These are phyloP conservation scores for Geopemphigus sp. DNA, from an alignment of 1,140 invertebrate genomes.

Conservation along the genomic window DNA sequence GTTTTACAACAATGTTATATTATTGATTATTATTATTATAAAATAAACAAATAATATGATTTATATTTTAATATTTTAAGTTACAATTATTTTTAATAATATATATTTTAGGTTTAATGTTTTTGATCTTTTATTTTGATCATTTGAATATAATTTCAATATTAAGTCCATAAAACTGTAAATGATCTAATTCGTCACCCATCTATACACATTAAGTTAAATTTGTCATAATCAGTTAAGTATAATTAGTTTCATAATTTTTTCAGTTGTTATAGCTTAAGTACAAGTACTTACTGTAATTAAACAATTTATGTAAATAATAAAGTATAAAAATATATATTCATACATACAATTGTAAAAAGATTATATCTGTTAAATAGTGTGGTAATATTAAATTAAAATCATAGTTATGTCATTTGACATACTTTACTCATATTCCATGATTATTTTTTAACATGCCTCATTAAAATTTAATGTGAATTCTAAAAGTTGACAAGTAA, in stretches of 20 bases:
- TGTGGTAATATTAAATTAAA: neutral
- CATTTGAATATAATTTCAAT: neutral
- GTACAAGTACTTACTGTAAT: slow-evolving; percentile 4
- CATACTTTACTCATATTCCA: neutral
- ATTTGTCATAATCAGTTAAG: neutral
- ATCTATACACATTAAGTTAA: neutral
- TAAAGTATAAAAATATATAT: neutral
- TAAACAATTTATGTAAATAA: neutral
- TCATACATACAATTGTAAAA: neutral
- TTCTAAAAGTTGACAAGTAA: too few relatives aligned
- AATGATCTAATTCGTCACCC: neutral
- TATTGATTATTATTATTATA: neutral
- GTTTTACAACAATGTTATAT: too few relatives aligned
- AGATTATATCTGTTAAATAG: slow-evolving; percentile 2
- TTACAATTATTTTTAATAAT: neutral
- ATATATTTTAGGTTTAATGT: neutral
- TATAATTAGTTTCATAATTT: neutral
- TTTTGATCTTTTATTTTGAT: neutral
- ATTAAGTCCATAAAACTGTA: neutral
- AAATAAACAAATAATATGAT: neutral
- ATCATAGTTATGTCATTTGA: neutral
- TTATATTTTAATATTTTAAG: slow-evolving; percentile 8
- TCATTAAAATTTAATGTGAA: too few relatives aligned
- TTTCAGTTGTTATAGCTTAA: neutral
- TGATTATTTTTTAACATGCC: neutral